Evolutionary conservation across 2,113 vertebrate genomes (phyloP).

Genomic region (Notothenia coriiceps): DNA sequence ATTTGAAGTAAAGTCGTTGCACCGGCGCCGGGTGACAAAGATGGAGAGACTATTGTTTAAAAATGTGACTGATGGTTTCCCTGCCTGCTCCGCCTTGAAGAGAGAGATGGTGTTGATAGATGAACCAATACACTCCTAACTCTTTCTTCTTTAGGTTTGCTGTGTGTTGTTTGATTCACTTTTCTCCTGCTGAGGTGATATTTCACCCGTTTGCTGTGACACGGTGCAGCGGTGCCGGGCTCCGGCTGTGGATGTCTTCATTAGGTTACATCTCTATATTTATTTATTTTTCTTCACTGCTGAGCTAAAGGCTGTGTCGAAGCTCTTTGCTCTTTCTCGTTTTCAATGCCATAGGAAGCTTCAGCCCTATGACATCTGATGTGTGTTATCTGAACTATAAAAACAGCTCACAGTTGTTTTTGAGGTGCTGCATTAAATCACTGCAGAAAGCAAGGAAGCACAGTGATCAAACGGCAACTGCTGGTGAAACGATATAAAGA

Average conservation of each 20-base stretch:
- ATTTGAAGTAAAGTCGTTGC: slow-evolving; percentile 79
- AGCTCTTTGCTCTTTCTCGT: slow-evolving; percentile 31
- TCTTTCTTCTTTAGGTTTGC: slow-evolving; percentile 73
- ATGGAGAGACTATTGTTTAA: slow-evolving; percentile 81
- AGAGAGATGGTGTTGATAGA: slow-evolving; percentile 77
- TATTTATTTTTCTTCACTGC: slow-evolving; percentile 24
- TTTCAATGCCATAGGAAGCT: slow-evolving; percentile 20
- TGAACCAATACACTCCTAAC: slow-evolving; percentile 74
- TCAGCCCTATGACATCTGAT: slow-evolving; percentile 38
- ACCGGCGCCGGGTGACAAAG: slow-evolving; percentile 73
- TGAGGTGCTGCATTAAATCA: slow-evolving; percentile 38
- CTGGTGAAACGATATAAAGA: slow-evolving; percentile 19
- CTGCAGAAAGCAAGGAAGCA: slow-evolving; percentile 25
- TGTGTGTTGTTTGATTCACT: slow-evolving; percentile 76
- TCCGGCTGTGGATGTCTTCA: slow-evolving; percentile 69
- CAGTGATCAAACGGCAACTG: slow-evolving; percentile 45
- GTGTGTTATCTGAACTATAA: slow-evolving; percentile 29
- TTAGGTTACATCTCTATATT: slow-evolving; percentile 62
- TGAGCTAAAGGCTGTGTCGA: slow-evolving; percentile 34
- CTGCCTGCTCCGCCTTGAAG: slow-evolving; percentile 69
- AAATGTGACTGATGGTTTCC: slow-evolving; percentile 85
- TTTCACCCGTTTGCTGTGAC: slow-evolving; percentile 67
- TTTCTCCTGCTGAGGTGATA: slow-evolving; percentile 72
- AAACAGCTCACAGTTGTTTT: slow-evolving; percentile 24
- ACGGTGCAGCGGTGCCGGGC: slow-evolving; percentile 41